Evolutionary conservation across 2,888 invertebrate species (phyloP).

Genomic region (Acheta domesticus): DNA sequence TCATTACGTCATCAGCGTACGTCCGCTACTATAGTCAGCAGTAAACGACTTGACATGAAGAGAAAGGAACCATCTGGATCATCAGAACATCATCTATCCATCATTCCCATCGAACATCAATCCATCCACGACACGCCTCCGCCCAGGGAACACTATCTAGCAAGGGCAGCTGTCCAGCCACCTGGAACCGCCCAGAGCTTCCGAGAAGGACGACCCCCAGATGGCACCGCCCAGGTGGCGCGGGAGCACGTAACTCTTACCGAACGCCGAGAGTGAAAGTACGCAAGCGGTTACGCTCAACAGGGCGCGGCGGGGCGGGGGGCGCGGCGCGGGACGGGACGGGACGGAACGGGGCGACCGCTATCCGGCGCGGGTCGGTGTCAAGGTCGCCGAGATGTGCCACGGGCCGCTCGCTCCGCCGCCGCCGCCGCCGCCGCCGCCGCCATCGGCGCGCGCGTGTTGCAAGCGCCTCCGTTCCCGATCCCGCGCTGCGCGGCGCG

Average conservation of each 20-base stretch:
- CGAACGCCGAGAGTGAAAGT: not conserved
- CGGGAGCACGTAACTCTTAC: not conserved
- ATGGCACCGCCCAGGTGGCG: not conserved
- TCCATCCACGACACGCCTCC: no score
- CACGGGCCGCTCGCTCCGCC: not conserved
- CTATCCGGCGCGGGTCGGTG: not conserved
- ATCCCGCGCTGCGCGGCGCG: not conserved
- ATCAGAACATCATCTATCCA: no score
- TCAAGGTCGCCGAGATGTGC: not conserved
- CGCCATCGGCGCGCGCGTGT: not conserved
- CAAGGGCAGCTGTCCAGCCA: no score
- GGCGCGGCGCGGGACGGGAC: not conserved
- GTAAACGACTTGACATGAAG: no score
- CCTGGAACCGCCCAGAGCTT: no score
- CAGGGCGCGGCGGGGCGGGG: not conserved
- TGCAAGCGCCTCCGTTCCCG: not conserved
- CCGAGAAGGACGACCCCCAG: no score
- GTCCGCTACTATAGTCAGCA: no score
- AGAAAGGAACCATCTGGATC: no score
- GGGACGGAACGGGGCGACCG: not conserved
- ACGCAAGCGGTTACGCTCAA: not conserved
- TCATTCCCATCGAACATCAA: no score
- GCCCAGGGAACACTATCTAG: no score
- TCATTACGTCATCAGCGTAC: no score
- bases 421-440: conserved; percentile 18